phyloP scores from a whole-genome alignment of 2,113 vertebrate genomes.

The Crocuta crocuta region DNA sequence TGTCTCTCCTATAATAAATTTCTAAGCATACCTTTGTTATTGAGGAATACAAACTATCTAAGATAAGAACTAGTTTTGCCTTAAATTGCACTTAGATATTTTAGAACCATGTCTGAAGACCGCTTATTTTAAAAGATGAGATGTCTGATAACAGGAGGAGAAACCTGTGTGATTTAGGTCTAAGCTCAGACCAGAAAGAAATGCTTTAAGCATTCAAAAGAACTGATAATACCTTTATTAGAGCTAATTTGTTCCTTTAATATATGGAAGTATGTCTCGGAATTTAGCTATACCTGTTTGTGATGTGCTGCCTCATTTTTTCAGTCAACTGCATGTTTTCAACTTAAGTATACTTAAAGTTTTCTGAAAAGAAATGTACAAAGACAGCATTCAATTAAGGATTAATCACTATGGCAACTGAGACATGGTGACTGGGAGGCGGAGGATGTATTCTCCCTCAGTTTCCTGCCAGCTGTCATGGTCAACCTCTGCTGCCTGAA shows the following conservation, averaged over 20 bases:
- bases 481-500: constrained; percentile 86
- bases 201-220: constrained; percentile 70
- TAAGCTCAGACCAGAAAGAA: constrained; percentile 61
- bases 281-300: constrained; percentile 82
- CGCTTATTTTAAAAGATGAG: constrained; percentile 38
- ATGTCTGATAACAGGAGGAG: background rate
- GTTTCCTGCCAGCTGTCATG: constrained; percentile 92
- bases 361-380: constrained; percentile 90
- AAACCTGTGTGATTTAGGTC: constrained; percentile 35
- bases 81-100: constrained; percentile 10
- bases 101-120: constrained; percentile 57
- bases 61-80: background rate
- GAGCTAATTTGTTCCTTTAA: constrained; percentile 74
- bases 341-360: constrained; percentile 87
- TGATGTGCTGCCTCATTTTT: constrained; percentile 69
- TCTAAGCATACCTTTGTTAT: constrained; percentile 62
- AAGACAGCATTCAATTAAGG: constrained; percentile 89
- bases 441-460: constrained; percentile 87
- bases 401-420: constrained; percentile 90
- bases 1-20: constrained; percentile 61
- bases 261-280: constrained; percentile 75
- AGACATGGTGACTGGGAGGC: constrained; percentile 86
- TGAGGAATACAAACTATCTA: constrained; percentile 39
- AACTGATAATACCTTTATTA: constrained; percentile 64
- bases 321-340: constrained; percentile 85